Evolutionary conservation across 2,888 invertebrate species (phyloP).

Genomic region (Xylocampa areola): DNA sequence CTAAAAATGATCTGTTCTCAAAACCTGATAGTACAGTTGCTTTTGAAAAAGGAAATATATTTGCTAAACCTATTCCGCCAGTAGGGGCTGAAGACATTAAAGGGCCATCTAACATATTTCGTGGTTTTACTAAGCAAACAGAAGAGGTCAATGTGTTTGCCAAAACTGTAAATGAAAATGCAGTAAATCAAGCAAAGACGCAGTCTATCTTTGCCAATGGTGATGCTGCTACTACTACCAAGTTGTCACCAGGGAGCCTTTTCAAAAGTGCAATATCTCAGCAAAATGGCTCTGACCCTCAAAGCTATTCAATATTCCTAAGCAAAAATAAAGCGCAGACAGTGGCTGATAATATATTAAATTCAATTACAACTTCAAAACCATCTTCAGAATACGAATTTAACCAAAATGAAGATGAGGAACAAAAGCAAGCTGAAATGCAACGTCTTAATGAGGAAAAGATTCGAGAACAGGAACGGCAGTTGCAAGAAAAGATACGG

Average conservation of each 20-base stretch:
- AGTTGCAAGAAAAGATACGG: slow-evolving; percentile 58
- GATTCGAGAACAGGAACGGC: slow-evolving; percentile 67
- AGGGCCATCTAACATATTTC: slow-evolving; percentile 72
- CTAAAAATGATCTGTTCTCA: slow-evolving; percentile 59
- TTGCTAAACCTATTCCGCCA: slow-evolving; percentile 61
- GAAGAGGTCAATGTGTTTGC: slow-evolving; percentile 62
- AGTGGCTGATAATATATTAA: slow-evolving; percentile 78
- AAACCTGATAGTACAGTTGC: slow-evolving; percentile 61
- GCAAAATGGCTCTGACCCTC: slow-evolving; percentile 65
- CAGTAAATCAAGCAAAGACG: slow-evolving; percentile 45
- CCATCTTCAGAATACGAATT: slow-evolving; percentile 75
- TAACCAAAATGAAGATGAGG: slow-evolving; percentile 67
- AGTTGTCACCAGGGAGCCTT: slow-evolving; percentile 76
- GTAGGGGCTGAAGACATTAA: slow-evolving; percentile 58
- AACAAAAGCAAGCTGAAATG: slow-evolving; percentile 44
- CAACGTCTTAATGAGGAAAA: slow-evolving; percentile 63
- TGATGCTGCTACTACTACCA: slow-evolving; percentile 59
- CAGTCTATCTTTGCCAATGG: slow-evolving; percentile 69
- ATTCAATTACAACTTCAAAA: slow-evolving; percentile 66
- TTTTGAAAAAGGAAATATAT: slow-evolving; percentile 70
- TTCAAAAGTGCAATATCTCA: slow-evolving; percentile 77
- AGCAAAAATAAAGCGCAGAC: slow-evolving; percentile 79
- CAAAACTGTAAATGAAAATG: slow-evolving; percentile 29
- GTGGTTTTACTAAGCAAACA: slow-evolving; percentile 65
- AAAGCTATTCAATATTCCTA: slow-evolving; percentile 77